Base-by-base conservation (phyloP, 2,113 vertebrate species). In the Poecilia latipinna region DNA sequence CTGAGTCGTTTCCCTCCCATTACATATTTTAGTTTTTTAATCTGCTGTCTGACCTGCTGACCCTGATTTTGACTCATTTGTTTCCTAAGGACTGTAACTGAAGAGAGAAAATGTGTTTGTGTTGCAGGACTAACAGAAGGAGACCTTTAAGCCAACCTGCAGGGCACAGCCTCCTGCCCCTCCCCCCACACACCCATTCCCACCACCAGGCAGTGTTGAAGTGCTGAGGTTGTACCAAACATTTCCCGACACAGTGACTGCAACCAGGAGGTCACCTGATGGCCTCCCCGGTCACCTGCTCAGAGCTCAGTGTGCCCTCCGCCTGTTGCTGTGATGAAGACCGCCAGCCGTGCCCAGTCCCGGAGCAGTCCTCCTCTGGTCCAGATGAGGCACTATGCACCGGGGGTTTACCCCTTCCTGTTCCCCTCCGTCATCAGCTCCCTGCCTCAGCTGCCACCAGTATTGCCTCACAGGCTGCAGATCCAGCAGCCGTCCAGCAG, bases 351-450 rank as follows among this genome's bases (percentile, higher is more conserved):
- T 22, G 92, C 94, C 79, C 96, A 91, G 85, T 82, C 96, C 61
- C 95, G 95, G 93, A 95, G 94, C 0, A 95, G 95, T 61, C 95
- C 96, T 1, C 95, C 96, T 70, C 96, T 94, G 74, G 94, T 95
- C 94, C 96, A 95, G 94, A 97, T 97, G 96, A 96, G 94, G 95
- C 96, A 95, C 93, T 98, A 97, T 68, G 94, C 95, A 19, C 91
- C 96, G 0, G 90, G 95, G 0, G 94, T 96, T 51, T 98, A 97
- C 77, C 96, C 97, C 0, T 94, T 98, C 65, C 95, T 98, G 63
- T 97, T 97, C 80, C 97, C 97, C 12, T 96, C 97, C 0, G 96
- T 98, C 91, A 96, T 98, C 51, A 93, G 96, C 86, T 96, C 97
- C 61, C 95, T 98, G 74, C 93, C 96, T 0, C 91, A 96, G 75